Base-by-base conservation (phyloP, 2,888 invertebrate genomes). In the Teleiodes luculella region DNA sequence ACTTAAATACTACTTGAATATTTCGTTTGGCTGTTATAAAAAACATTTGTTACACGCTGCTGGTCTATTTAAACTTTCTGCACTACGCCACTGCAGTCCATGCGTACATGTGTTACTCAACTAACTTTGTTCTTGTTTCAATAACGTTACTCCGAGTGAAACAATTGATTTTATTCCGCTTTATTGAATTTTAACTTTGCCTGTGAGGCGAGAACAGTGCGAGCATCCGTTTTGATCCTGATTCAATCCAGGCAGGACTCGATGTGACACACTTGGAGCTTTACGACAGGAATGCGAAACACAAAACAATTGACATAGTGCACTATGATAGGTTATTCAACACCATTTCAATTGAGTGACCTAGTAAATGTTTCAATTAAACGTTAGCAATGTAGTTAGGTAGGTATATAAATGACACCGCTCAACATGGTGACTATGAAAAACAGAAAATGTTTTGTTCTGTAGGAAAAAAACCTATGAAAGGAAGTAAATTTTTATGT, bases 121-220 rank as follows among this genome's bases (percentile, higher is more conserved):
- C 18, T 48, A 46, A 35, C 46, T 47, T 36, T 14, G 16, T 10
- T 6, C 59, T 59, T 62, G 61, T 61, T 60, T 70, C 64, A 60
- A 64, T 66, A 60, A 67, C 70, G 69, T 11, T 18, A 71, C 20
- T 20, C 16, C 31, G 14, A 47, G 7, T 33, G 33, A 47, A 47
- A 47, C 33, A 47, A 47, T 30, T 13, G 31, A 30, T 31, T 33
- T 43, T 43, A 43, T 43, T 43, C 43, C 13, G 20, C 11, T 43
- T 28, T 43, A 43, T 43, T 43, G 24, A 43, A 37, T 49, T 49
- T 49, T 28, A 49, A 49, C 49, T 49, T 36, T 16, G 37, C 37
- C 49, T 14, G 28, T n/a, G 18, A 36, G 49, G 37, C 31, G 46
- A 31, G 31, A 36, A 36, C 35, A 41, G 41, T 13, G 35, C 14